These are phyloP conservation scores for Boulengeromyrus knoepffleri DNA, from an alignment of 2,113 vertebrate genomes.

Conservation along the genomic window DNA sequence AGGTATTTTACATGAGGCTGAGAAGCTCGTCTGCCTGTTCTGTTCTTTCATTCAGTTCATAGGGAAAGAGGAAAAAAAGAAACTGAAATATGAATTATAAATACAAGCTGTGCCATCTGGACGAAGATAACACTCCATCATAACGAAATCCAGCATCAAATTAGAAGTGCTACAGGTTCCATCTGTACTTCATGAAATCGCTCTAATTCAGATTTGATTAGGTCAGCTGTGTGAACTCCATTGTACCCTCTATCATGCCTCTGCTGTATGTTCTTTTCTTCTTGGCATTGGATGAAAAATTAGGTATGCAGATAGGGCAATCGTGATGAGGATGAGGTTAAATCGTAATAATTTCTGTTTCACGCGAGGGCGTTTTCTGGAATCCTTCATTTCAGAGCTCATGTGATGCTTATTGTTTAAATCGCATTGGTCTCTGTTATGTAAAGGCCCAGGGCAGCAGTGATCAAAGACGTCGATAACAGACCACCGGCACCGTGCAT, in stretches of 20 bases:
- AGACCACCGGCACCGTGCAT: background rate
- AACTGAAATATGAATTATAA: constrained; percentile 59
- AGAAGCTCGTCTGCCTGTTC: constrained; percentile 29
- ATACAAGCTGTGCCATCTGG: constrained; percentile 60
- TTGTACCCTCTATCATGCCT: constrained; percentile 54
- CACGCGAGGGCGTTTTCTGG: background rate
- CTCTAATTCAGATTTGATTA: constrained; percentile 61
- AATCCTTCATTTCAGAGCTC: background rate
- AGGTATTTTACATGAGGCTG: constrained; percentile 44
- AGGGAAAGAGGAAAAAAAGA: constrained; percentile 15
- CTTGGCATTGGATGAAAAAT: constrained; percentile 39
- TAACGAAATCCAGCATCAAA: constrained; percentile 49
- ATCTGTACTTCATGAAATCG: constrained; percentile 60
- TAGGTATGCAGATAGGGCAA: constrained; percentile 47
- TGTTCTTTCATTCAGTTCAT: constrained; percentile 37
- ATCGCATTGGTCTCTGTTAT: background rate
- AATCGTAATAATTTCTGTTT: constrained; percentile 39
- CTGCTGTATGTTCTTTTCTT: constrained; percentile 32
- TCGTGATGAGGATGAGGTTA: constrained; percentile 47
- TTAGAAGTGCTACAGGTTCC: constrained; percentile 60
- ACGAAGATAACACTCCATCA: constrained; percentile 56
- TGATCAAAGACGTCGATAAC: background rate
- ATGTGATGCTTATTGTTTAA: background rate
- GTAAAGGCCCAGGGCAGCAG: background rate
- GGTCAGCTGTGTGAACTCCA: constrained; percentile 46